Evolutionary conservation across 2,797 vertebrate species (phyloP), one percentile per base, ranked within the genome.

Genomic region (Enoplosus armatus): DNA sequence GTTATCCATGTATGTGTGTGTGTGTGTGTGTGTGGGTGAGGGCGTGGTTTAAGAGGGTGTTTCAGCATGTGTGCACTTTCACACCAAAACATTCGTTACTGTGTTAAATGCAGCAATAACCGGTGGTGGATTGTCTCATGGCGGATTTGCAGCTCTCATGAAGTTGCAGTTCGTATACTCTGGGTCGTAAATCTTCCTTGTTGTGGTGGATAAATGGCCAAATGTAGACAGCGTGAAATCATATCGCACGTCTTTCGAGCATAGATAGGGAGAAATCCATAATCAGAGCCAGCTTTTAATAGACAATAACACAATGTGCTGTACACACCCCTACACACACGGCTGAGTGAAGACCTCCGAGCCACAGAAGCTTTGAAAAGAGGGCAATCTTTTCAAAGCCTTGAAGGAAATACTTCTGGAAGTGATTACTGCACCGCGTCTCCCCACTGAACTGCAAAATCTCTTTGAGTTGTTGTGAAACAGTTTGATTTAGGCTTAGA

Each of bases 401-500:
- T 31, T 8, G 12, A 26, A 70, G 39, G 16, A 41, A 79, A 67
- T 18, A 58, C 10, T 53, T 63, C 7, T 43, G 6, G 20, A 67
- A 50, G 45, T 59, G 20, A 76, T 79, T n/a, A 53, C 37, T 37
- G 37, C 45, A 26, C 50, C 0, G 27, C 65, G 20, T 48, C 54
- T 43, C 12, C 53, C 35, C n/a, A 6, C 50, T 70, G 26, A 74
- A 62, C 55, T 43, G 27, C 16, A 31, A 61, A 65, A 66, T 60
- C 59, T 61, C 45, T 54, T 14, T 47, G 53, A 41, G 39, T 55
- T 65, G 35, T 50, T 65, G 35, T 50, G 41, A 61, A 47, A 45
- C 8, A 2, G 14, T 60, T 71, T 67, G 48, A 70, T 80, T 75
- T 61, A 58, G 55, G 3, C 35, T 37, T 41, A 56, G 3, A 55